Percentiles rank a stretch among this genome's conserved stretches.
Conservation (phyloP, 1,140 invertebrate species). For the Campoletis sonorensis region DNA sequence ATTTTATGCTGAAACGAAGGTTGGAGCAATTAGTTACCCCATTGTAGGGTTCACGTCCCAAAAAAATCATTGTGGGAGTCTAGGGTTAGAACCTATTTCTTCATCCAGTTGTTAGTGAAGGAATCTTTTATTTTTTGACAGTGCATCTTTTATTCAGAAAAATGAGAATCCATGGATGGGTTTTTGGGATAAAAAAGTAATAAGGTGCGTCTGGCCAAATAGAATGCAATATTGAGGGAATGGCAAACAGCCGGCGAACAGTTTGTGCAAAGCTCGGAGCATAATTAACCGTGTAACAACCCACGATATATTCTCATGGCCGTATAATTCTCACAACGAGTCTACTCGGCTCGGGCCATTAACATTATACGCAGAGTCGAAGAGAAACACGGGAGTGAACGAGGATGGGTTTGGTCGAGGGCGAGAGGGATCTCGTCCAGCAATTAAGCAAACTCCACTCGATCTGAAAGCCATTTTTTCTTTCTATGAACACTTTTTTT, state of each 20-base stretch:
- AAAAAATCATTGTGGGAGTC: too few species aligned
- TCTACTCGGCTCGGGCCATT: neutral
- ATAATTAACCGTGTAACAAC: slow-evolving; percentile 16
- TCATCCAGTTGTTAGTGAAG: too few species aligned
- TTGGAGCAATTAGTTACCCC: too few species aligned
- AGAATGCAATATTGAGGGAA: neutral
- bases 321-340: slow-evolving; percentile 10
- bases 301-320: slow-evolving; percentile 1
- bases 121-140: neutral
- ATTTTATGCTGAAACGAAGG: too few species aligned
- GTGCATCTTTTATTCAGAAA: neutral
- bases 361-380: neutral
- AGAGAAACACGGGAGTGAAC: neutral
- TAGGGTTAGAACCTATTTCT: too few species aligned
- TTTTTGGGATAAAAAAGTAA: slow-evolving; percentile 14
- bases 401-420: neutral
- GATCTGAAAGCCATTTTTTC: neutral
- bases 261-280: neutral
- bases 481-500: neutral
- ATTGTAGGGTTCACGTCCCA: too few species aligned
- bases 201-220: neutral
- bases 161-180: neutral
- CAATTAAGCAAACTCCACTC: slow-evolving; percentile 5
- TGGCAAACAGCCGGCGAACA: neutral
- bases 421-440: neutral